Conservation (phyloP, 2,797 vertebrate genomes). For the Dipus sagitta region DNA sequence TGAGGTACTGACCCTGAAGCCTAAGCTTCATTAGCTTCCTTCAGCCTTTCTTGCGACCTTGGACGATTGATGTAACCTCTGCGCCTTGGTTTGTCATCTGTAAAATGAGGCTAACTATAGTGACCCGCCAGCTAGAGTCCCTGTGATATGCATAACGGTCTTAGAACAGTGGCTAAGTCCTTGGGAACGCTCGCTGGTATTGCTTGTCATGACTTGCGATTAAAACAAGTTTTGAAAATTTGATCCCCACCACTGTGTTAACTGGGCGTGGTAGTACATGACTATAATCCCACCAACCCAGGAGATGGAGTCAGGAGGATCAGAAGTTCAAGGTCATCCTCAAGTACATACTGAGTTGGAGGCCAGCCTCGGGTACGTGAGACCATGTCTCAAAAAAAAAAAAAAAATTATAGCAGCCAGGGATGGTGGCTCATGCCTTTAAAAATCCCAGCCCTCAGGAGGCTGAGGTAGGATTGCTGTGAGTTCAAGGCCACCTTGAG, state of each 20-base stretch:
- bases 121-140: not conserved
- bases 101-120: constrained; percentile 9
- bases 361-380: not conserved
- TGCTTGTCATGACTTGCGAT: constrained; percentile 31
- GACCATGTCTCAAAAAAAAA: too few species aligned
- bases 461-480: too few species aligned
- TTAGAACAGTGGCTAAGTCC: constrained; percentile 25
- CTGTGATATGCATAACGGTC: not conserved
- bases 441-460: too few species aligned
- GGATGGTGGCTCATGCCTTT: too few species aligned
- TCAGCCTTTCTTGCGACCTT: constrained; percentile 48
- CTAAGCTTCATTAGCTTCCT: constrained; percentile 40
- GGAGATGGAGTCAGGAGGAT: not conserved
- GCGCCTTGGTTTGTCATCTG: constrained; percentile 4
- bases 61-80: not conserved
- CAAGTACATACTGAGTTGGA: not conserved
- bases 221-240: constrained; percentile 23
- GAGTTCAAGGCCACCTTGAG: too few species aligned
- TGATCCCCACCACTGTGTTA: not conserved
- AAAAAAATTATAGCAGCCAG: too few species aligned
- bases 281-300: not conserved
- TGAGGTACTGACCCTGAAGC: constrained; percentile 47
- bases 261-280: not conserved
- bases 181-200: not conserved
- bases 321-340: not conserved